phyloP scores from a whole-genome alignment of 2,888 invertebrate genomes.

The Trimorus sp. region DNA sequence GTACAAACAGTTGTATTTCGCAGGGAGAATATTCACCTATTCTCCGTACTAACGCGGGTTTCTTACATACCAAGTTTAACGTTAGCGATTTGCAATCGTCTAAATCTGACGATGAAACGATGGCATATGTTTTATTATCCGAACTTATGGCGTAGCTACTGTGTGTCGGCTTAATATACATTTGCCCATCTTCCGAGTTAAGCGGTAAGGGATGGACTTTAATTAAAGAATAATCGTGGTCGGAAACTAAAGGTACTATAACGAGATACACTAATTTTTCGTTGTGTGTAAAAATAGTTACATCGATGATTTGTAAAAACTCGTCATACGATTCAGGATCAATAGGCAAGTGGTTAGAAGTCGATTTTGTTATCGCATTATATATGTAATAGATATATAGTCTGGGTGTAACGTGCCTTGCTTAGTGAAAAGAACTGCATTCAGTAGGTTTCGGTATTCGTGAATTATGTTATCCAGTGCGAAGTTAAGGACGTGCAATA shows the following conservation, averaged over 20 bases:
- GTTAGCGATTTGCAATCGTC: neutral
- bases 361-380: neutral
- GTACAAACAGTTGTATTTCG: no score
- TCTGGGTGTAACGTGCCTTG: constrained; percentile 1
- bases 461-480: neutral
- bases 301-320: neutral
- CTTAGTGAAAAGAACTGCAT: neutral
- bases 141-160: neutral
- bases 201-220: neutral
- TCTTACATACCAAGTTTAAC: neutral
- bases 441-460: neutral
- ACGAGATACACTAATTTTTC: neutral
- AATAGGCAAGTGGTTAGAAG: neutral
- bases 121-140: neutral
- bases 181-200: neutral
- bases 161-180: neutral
- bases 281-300: neutral
- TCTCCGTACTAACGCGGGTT: neutral
- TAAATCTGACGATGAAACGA: neutral
- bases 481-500: neutral
- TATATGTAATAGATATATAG: neutral
- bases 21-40: neutral
- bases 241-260: neutral
- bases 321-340: neutral
- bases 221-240: neutral